Base-by-base conservation (phyloP, 2,113 vertebrate species). In the Thalassarche chlororhynchos region DNA sequence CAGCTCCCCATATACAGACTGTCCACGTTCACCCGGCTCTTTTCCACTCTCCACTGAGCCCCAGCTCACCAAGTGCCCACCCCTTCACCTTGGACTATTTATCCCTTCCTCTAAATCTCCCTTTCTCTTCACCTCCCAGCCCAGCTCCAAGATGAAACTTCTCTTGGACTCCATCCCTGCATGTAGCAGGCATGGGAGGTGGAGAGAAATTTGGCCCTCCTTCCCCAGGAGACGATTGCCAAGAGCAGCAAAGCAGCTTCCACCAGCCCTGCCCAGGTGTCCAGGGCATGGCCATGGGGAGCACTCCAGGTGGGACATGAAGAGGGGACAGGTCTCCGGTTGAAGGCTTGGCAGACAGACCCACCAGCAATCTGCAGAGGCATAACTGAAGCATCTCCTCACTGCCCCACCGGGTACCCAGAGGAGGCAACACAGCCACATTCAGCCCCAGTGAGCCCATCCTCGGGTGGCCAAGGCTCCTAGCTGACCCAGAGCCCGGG, bases 11-110 rank as follows among this genome's bases (percentile, higher is more conserved):
- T 1, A 19, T 18, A 7, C 46, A 69, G 21, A 6, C 7, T 0
- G 0, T 12, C 23, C 21, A 3, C 0, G 0, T 55, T 23, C 55
- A 61, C 19, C 23, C 28, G 0, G 0, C 25, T 28, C 40, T 20
- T 46, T 40, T 54, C 79, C 34, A 40, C 18, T 6, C 20, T 82
- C 32, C 49, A 12, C 7, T 3, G 12, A 74, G 7, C 9, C 31
- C 14, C 69, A 69, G 65, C 32, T 58, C 72, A 36, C 36, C 23
- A 18, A 29, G 1, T 4, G 54, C 66, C 36, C 13, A 32, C 14
- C 14, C 17, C 19, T 60, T 51, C 55, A 8, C 61, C 36, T 38
- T 7, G 31, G 32, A 42, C 18, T 62, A 3, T 61, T 38, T 6
- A 55, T n/a, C 34, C 46, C 34, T 36, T 54, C 52, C n/a, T 51